Base-by-base conservation (phyloP, 2,797 vertebrate species). In the Myripristis jacobus region DNA sequence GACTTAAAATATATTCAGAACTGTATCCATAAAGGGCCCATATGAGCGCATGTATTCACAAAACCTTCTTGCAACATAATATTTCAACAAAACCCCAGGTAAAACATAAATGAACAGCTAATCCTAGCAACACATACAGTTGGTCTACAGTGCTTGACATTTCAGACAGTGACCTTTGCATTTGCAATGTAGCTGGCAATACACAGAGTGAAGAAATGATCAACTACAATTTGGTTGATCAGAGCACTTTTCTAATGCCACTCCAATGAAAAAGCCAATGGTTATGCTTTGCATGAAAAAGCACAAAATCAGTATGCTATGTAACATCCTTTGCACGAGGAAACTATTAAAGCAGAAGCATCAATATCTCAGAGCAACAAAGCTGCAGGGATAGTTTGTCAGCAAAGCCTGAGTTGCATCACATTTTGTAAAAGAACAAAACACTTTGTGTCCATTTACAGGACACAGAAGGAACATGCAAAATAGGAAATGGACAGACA, bases 101-200 rank as follows among this genome's bases (percentile, higher is more conserved):
- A 61, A 48, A 77, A 54, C 71, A 79, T 67, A 79, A 70, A 83
- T 27, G 82, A 21, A 85, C 55, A 55, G 60, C 61, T 36, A 64
- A 44, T 60, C 77, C 53, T 76, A 70, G 71, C 64, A 54, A 84
- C 80, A 80, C 56, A 75, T 16, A 79, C 16, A 41, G n/a, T n/a
- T n/a, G n/a, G n/a, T 75, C 56, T 70, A 77, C 66, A 65, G 68
- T 52, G 75, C 65, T 79, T 18, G 57, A 86, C 79, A 78, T 43
- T 73, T 79, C 41, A 55, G 79, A 89, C 84, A 72, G 76, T 94
- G 88, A 92, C 83, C 92, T 65, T 90, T 91, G 82, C 84, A 94
- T 93, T 92, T 95, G 95, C 96, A 96, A 96, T 97, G 96, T 97
- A 96, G 96, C 96, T 96, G 96, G 96, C 96, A 97, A 97, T 95